These are phyloP conservation scores for Leptodactylus fuscus DNA, from an alignment of 2,113 vertebrate species.

Conservation along the genomic window DNA sequence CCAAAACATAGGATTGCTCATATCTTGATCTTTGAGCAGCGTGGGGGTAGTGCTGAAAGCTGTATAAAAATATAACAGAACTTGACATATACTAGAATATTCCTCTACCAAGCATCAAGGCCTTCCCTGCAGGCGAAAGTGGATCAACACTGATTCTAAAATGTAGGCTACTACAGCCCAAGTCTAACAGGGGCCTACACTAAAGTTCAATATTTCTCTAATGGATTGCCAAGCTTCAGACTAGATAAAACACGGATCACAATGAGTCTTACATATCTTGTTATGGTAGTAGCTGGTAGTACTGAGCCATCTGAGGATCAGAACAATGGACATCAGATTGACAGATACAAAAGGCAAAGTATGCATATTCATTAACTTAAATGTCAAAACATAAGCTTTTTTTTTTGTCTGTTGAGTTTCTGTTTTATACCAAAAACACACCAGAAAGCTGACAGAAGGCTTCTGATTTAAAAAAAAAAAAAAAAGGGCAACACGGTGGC, in stretches of 20 bases:
- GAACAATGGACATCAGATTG: no score
- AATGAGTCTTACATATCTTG: neutral
- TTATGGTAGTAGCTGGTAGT: no score
- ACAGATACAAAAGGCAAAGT: no score
- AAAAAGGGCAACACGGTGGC: no score
- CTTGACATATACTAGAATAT: neutral
- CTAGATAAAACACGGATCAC: neutral
- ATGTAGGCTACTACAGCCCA: conserved; percentile 18
- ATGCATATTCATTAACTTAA: no score
- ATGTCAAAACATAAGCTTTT: no score
- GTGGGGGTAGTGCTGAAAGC: neutral
- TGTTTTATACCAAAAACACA: no score
- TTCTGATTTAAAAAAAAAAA: no score
- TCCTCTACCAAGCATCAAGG: neutral
- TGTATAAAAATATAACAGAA: neutral
- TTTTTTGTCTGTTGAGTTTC: no score
- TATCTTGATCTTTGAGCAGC: neutral
- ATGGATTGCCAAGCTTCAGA: neutral
- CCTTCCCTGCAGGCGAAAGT: neutral
- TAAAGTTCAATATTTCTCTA: neutral
- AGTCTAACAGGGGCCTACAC: neutral
- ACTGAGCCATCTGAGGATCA: no score
- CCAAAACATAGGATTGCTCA: conserved; percentile 43
- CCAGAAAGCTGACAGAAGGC: no score
- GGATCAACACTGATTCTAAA: neutral